phyloP scores from a whole-genome alignment of 2,888 invertebrate genomes.

The Andrena camellia region DNA sequence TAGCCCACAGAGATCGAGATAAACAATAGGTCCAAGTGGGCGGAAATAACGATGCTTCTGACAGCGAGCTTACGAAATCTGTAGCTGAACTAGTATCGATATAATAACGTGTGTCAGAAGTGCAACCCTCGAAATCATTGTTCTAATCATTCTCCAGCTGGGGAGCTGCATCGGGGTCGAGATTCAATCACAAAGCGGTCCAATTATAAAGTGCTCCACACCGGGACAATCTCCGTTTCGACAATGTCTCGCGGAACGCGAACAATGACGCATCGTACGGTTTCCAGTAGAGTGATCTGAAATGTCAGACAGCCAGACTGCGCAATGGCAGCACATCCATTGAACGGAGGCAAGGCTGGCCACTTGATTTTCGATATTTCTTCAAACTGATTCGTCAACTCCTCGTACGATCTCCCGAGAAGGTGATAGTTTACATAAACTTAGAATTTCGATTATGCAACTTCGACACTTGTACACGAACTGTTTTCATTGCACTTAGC shows the following conservation, averaged over 20 bases:
- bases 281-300: slow-evolving; percentile 46
- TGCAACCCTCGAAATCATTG: slow-evolving; percentile 10
- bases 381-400: too few relatives aligned
- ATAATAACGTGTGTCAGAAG: not conserved
- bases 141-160: slow-evolving; percentile 10
- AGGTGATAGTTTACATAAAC: too few relatives aligned
- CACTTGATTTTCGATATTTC: slow-evolving; percentile 1
- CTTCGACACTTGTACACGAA: too few relatives aligned
- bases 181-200: slow-evolving; percentile 32
- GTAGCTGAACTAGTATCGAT: not conserved
- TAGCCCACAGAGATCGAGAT: not conserved
- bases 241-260: slow-evolving; percentile 44
- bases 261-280: slow-evolving; percentile 51
- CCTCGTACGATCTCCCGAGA: too few relatives aligned
- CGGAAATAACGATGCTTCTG: not conserved
- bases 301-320: slow-evolving; percentile 27
- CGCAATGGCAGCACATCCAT: slow-evolving; percentile 15
- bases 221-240: slow-evolving; percentile 24
- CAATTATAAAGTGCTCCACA: slow-evolving; percentile 34
- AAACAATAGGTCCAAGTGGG: not conserved
- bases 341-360: not conserved
- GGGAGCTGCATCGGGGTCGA: slow-evolving; percentile 11
- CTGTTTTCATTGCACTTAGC: too few relatives aligned
- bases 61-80: not conserved
- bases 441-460: too few relatives aligned